phyloP scores from a whole-genome alignment of 2,888 invertebrate genomes.

The Conomelus anceps region DNA sequence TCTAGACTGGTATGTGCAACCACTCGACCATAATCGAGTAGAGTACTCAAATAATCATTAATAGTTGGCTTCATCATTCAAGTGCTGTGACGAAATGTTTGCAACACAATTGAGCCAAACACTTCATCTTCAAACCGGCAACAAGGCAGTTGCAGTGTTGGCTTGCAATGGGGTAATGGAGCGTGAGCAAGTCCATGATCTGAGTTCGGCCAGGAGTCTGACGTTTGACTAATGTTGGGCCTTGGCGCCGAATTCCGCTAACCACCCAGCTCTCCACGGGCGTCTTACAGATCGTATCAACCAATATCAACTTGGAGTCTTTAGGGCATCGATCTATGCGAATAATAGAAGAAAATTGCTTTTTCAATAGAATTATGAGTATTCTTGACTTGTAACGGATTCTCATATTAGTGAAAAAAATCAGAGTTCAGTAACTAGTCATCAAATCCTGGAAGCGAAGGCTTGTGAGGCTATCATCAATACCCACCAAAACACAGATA shows the following conservation, averaged over 20 bases:
- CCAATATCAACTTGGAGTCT: neutral
- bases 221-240: neutral
- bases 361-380: too few species aligned
- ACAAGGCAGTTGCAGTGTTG: neutral
- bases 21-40: neutral
- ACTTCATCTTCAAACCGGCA: neutral
- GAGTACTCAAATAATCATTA: neutral
- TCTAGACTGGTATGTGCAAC: neutral
- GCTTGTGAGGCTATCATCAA: too few species aligned
- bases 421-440: too few species aligned
- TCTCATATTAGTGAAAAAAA: too few species aligned
- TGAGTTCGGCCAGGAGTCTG: neutral
- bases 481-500: too few species aligned
- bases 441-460: too few species aligned
- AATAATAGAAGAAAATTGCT: too few species aligned
- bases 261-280: neutral
- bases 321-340: neutral
- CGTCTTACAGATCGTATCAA: neutral
- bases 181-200: neutral
- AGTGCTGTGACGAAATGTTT: neutral
- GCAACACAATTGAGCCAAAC: too few species aligned
- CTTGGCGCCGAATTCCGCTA: neutral
- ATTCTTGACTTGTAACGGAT: too few species aligned
- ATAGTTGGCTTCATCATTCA: neutral
- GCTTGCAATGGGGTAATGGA: neutral